phyloP scores from a whole-genome alignment of 1,140 invertebrate species.

The Apis mellifera region Amel_HAv3.1 CM009934.2:4227501-4228000 shows the following conservation, averaged over 20 bases:
- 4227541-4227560: not conserved
- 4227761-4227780: too few relatives aligned
- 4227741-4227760: too few relatives aligned
- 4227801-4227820: not conserved
- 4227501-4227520: not conserved
- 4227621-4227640: constrained; percentile 64
- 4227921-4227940: not conserved
- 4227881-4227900: constrained; percentile 1
- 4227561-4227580: not conserved
- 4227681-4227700: constrained; percentile 18
- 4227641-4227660: constrained; percentile 49
- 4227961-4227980: not conserved
- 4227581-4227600: constrained; percentile 45
- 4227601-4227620: constrained; percentile 60
- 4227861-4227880: not conserved
- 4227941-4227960: not conserved
- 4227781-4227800: too few relatives aligned
- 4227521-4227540: not conserved
- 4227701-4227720: not conserved
- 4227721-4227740: constrained; percentile 1
- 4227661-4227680: constrained; percentile 29
- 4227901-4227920: too few relatives aligned
- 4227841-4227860: not conserved
- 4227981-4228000: not conserved
- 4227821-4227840: not conserved